phyloP scores from a whole-genome alignment of 1,140 invertebrate genomes.

The Tribolium madens region DNA sequence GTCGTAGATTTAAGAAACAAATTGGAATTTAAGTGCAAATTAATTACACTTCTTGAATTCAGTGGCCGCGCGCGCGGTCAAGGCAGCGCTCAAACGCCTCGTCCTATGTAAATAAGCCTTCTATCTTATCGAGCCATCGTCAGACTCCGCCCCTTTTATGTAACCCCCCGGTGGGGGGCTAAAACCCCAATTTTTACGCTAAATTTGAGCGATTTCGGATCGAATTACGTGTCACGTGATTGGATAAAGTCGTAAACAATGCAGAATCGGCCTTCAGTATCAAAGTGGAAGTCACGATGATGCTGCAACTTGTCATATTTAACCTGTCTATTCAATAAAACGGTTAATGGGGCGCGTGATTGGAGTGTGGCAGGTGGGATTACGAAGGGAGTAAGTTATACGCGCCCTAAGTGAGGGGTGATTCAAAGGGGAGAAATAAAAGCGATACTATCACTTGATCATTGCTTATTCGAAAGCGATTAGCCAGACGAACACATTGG shows the following conservation, averaged over 20 bases:
- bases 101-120: conserved; percentile 48
- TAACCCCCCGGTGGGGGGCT: conserved; percentile 4
- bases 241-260: background rate
- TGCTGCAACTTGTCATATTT: conserved; percentile 58
- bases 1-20: conserved; percentile 48
- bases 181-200: background rate
- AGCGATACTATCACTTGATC: too few relatives aligned
- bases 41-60: conserved; percentile 47
- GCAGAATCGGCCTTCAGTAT: too few relatives aligned
- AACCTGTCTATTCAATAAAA: conserved; percentile 57
- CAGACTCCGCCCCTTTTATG: conserved; percentile 53
- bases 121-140: conserved; percentile 51
- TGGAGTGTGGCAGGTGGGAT: conserved; percentile 56
- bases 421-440: too few relatives aligned
- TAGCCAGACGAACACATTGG: too few relatives aligned
- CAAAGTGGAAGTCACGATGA: conserved; percentile 51
- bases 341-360: conserved; percentile 54
- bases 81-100: background rate
- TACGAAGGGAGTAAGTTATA: conserved; percentile 46
- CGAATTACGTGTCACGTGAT: background rate
- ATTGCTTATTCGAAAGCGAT: too few relatives aligned
- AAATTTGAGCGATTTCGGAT: too few relatives aligned
- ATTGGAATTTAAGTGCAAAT: conserved; percentile 54
- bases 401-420: conserved; percentile 39
- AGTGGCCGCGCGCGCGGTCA: background rate